Base-by-base conservation (phyloP, 2,797 vertebrate genomes). In the Capromys pilorides region DNA sequence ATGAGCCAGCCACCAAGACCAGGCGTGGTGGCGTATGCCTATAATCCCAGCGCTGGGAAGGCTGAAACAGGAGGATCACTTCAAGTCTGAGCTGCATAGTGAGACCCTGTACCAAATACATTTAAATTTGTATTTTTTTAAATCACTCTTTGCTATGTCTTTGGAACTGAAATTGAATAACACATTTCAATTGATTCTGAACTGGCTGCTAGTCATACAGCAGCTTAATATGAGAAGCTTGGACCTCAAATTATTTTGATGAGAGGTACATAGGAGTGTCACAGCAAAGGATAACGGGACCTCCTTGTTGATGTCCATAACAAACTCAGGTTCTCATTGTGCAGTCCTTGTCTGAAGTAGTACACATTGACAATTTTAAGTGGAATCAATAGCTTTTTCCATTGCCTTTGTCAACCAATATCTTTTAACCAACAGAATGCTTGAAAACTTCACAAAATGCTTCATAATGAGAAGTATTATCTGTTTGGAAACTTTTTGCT, bases 381-480 rank as follows among this genome's bases (percentile, higher is more conserved):
- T 80, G 69, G 71, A 94, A 94, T 89, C 18, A 54, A 89, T 95
- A 64, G 5, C 51, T 71, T 94, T 51, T 95, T 51, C 66, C 64
- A 31, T 41, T 86, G 83, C 51, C 54, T 96, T 94, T 96, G 83
- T 95, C 57, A 88, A 69, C 78, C 91, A 66, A 61, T 86, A 36
- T 45, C 91, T 41, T 89, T 71, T 59, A 93, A 91, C 41, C 31
- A 91, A 45, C 45, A 90, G 91, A 69, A 95, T 75, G 88, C 75
- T 96, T 96, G 90, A 19, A 96, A 91, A 87, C n/a, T 87, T 94
- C 41, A 93, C 62, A 88, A 82, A 92, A 88, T 91, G 84, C 62
- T 96, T 96, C 93, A 92, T 93, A 95, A 96, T 95, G 84, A 93
- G 95, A 84, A 64, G 71, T 83, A 84, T 39, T 85, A 89, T 69